phyloP scores from a whole-genome alignment of 2,113 vertebrate species.

The Corydoras sp. region DNA sequence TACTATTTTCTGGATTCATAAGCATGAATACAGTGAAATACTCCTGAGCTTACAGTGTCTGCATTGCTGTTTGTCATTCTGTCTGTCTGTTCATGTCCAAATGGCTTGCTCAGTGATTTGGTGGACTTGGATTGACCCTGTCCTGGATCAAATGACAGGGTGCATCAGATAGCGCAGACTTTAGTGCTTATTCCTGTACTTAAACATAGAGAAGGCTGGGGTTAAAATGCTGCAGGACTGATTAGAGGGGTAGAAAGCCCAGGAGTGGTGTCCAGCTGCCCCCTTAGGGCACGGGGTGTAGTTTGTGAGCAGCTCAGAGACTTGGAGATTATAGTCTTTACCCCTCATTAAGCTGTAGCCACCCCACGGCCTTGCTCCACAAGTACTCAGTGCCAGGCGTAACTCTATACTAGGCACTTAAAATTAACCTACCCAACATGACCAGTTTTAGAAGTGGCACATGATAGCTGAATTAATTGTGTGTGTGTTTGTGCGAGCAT shows the following conservation, averaged over 20 bases:
- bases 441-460: constrained; percentile 33
- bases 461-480: constrained; percentile 10
- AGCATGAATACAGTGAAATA: too few species aligned
- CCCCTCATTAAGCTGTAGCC: constrained; percentile 38
- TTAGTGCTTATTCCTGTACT: not conserved
- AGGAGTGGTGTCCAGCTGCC: not conserved
- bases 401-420: constrained; percentile 39
- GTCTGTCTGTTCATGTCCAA: not conserved
- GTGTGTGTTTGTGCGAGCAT: constrained; percentile 16
- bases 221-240: constrained; percentile 10
- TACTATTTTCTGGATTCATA: too few species aligned
- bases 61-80: not conserved
- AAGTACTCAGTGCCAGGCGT: constrained; percentile 29
- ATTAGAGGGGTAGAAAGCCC: constrained; percentile 14
- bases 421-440: constrained; percentile 44
- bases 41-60: too few species aligned
- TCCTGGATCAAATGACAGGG: constrained; percentile 4
- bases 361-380: constrained; percentile 45
- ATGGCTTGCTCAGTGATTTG: not conserved
- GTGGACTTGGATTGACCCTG: too few species aligned
- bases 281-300: not conserved
- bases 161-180: not conserved
- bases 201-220: constrained; percentile 9
- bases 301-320: constrained; percentile 4
- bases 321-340: constrained; percentile 57